A percentile compares a stretch with the other conserved stretches of the same genome.
Evolutionary conservation across 2,888 invertebrate genomes (phyloP).

Genomic region (Coenonympha glycerion): DNA sequence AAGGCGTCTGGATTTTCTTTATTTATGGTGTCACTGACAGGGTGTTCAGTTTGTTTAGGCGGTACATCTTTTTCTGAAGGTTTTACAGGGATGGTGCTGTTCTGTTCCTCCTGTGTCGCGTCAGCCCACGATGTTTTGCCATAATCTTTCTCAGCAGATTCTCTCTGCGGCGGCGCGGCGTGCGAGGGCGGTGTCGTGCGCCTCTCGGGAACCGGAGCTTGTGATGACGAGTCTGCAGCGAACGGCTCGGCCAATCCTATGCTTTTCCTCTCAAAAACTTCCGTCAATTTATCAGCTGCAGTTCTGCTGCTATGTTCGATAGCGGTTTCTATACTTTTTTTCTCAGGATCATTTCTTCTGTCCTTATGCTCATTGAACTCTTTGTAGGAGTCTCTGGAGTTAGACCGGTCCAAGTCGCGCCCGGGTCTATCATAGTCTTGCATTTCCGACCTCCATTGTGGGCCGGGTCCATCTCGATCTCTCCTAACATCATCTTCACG

Average conservation of each 20-base stretch:
- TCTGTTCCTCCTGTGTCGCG: slow-evolving; percentile 58
- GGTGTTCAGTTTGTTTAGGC: slow-evolving; percentile 41
- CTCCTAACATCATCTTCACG: slow-evolving; percentile 67
- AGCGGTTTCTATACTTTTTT: slow-evolving; percentile 52
- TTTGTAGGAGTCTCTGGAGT: slow-evolving; percentile 71
- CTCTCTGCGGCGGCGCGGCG: slow-evolving; percentile 55
- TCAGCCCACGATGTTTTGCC: slow-evolving; percentile 70
- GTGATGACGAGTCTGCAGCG: slow-evolving; percentile 39
- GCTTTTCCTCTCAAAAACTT: slow-evolving; percentile 70
- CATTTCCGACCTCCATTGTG: slow-evolving; percentile 71
- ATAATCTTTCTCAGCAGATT: slow-evolving; percentile 66
- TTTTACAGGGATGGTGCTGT: slow-evolving; percentile 36
- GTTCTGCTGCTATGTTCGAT: slow-evolving; percentile 60
- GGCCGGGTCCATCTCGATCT: slow-evolving; percentile 63
- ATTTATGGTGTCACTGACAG: slow-evolving; percentile 35
- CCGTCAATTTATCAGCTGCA: slow-evolving; percentile 67
- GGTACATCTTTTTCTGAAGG: slow-evolving; percentile 40
- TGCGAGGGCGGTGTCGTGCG: slow-evolving; percentile 61
- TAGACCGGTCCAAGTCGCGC: slow-evolving; percentile 65
- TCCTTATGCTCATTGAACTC: slow-evolving; percentile 69
- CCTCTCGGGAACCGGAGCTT: slow-evolving; percentile 67
- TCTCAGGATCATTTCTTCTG: slow-evolving; percentile 67
- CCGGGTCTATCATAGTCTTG: slow-evolving; percentile 66
- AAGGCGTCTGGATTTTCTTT: slow-evolving; percentile 39
- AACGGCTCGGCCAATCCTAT: slow-evolving; percentile 58